Percentiles rank a stretch among this genome's conserved stretches.
phyloP scores from a whole-genome alignment of 1,140 invertebrate species.

The Cotesia glomerata region DNA sequence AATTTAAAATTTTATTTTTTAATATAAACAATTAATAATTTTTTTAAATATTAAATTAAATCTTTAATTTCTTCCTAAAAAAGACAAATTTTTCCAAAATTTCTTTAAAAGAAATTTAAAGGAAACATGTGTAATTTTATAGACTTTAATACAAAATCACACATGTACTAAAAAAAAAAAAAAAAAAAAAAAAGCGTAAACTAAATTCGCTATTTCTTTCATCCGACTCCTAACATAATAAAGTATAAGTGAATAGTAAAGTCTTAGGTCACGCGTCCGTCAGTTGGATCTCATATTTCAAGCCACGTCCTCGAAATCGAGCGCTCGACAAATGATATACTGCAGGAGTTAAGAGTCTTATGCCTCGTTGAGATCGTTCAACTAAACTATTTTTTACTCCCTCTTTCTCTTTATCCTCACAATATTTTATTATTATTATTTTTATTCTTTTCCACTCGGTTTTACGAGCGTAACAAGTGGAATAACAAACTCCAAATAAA shows the following conservation, averaged over 20 bases:
- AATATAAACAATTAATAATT: too few relatives aligned
- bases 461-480: constrained; percentile 19
- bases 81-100: too few relatives aligned
- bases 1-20: too few relatives aligned
- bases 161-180: too few relatives aligned
- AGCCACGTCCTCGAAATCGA: constrained; percentile 20
- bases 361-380: constrained; percentile 28
- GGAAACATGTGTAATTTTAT: too few relatives aligned
- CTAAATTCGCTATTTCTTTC: too few relatives aligned
- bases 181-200: too few relatives aligned
- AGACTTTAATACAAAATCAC: too few relatives aligned
- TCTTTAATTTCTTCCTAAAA: too few relatives aligned
- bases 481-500: constrained; percentile 7
- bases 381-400: constrained; percentile 15
- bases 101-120: too few relatives aligned
- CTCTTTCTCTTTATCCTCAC: neutral
- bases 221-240: too few relatives aligned
- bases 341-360: constrained; percentile 11
- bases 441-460: neutral
- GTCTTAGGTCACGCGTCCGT: neutral
- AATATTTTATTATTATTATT: neutral
- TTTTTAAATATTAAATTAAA: too few relatives aligned
- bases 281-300: constrained; percentile 25
- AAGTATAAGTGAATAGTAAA: neutral
- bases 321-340: constrained; percentile 25